A percentile compares a stretch with the other conserved stretches of the same genome.
Conservation (phyloP, 2,888 invertebrate species). For the Girardia tigrina region DNA sequence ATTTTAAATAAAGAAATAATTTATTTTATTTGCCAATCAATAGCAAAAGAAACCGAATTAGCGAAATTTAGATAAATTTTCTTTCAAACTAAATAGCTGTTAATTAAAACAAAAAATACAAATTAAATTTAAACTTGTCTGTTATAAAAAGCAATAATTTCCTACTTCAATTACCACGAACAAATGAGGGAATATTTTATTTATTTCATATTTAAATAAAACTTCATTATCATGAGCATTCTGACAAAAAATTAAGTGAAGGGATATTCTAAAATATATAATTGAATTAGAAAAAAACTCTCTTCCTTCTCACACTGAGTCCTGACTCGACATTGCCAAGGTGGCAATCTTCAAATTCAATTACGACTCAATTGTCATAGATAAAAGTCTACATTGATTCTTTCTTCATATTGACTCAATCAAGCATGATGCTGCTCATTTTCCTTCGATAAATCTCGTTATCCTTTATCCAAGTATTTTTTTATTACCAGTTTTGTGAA, state of each 20-base stretch:
- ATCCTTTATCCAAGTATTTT: conserved; percentile 12
- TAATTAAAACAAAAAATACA: background rate
- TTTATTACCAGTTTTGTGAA: background rate
- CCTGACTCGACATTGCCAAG: conserved; percentile 9
- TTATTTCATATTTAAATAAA: conserved; percentile 18
- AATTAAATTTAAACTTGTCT: background rate
- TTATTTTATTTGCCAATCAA: too few species aligned
- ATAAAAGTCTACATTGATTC: conserved; percentile 19
- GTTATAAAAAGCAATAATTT: background rate
- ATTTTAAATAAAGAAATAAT: too few species aligned
- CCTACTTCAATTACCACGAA: conserved; percentile 1
- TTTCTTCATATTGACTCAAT: conserved; percentile 5
- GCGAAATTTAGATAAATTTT: too few species aligned
- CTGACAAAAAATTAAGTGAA: conserved; percentile 18
- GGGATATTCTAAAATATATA: conserved; percentile 13
- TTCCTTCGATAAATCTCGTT: background rate
- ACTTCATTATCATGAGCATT: background rate
- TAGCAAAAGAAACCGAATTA: too few species aligned
- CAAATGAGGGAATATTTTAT: background rate
- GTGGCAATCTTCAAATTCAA: conserved; percentile 20
- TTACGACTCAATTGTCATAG: conserved; percentile 23
- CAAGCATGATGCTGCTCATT: conserved; percentile 18
- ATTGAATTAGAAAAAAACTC: conserved; percentile 19
- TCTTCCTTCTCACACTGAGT: conserved; percentile 10
- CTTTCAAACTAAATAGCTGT: background rate